Conservation (phyloP, 2,797 vertebrate genomes). For the Petrocephalus sullivani region DNA sequence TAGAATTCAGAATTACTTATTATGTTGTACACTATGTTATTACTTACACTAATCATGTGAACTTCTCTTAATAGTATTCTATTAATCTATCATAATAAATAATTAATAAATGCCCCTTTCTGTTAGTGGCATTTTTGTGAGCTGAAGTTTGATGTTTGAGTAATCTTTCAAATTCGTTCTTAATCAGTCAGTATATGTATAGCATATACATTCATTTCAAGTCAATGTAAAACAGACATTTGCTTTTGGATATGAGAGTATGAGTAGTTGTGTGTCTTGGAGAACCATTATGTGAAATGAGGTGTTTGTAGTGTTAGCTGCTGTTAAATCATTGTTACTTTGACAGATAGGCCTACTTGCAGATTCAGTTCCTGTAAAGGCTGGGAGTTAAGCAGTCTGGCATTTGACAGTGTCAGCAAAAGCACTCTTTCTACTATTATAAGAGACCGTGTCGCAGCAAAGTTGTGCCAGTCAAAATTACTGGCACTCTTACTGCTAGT, state of each 20-base stretch:
- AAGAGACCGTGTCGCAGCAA: not conserved
- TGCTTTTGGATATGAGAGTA: not conserved
- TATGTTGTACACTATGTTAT: not conserved
- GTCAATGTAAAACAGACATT: not conserved
- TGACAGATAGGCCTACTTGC: not conserved
- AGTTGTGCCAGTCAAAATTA: not conserved
- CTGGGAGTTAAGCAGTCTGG: not conserved
- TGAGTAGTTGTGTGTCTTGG: not conserved
- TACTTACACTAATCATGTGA: not conserved
- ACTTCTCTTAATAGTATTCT: not conserved
- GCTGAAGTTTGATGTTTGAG: not conserved
- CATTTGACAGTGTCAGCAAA: slow-evolving; percentile 15
- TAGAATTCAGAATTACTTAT: not conserved
- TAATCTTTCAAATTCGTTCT: not conserved
- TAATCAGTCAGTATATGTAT: not conserved
- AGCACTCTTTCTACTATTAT: not conserved
- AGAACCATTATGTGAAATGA: not conserved
- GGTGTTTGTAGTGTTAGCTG: not conserved
- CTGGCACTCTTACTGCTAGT: not conserved
- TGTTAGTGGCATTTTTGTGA: not conserved
- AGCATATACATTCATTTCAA: not conserved
- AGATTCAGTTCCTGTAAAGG: not conserved
- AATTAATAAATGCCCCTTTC: not conserved
- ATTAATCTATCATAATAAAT: not conserved
- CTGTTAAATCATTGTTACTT: not conserved